phyloP scores from a whole-genome alignment of 2,888 invertebrate genomes.

The Byasa hedistus region DNA sequence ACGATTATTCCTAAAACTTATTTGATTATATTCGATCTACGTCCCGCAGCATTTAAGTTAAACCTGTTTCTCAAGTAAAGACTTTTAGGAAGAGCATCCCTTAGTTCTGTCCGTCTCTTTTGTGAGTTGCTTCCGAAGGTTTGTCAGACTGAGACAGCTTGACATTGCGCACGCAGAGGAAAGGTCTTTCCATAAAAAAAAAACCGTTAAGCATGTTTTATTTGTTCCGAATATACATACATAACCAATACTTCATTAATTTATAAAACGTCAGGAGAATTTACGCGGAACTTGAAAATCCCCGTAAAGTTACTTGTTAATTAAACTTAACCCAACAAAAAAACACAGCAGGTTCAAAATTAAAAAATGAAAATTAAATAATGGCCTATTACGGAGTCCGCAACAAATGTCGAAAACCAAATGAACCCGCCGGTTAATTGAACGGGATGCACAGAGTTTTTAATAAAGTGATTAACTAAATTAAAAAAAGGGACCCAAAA shows the following conservation, averaged over 20 bases:
- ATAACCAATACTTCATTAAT: constrained; percentile 17
- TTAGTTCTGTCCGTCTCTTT: constrained; percentile 65
- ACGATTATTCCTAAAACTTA: no score
- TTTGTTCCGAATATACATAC: constrained; percentile 12
- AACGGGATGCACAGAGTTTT: constrained; percentile 12
- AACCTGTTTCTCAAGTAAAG: constrained; percentile 71
- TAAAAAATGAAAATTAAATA: constrained; percentile 7
- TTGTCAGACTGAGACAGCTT: constrained; percentile 49
- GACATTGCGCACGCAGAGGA: constrained; percentile 24
- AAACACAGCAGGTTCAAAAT: not conserved
- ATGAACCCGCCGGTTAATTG: constrained; percentile 21
- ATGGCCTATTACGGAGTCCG: constrained; percentile 5
- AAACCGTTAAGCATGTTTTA: constrained; percentile 14
- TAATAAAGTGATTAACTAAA: constrained; percentile 27
- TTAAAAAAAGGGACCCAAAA: constrained; percentile 16
- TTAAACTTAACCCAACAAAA: not conserved
- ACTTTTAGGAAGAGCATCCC: constrained; percentile 66
- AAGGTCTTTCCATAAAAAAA: constrained; percentile 1
- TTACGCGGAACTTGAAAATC: not conserved
- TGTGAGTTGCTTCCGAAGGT: constrained; percentile 39
- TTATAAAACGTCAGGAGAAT: constrained; percentile 7
- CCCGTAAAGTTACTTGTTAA: not conserved
- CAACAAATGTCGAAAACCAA: constrained; percentile 15
- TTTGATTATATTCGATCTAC: constrained; percentile 29
- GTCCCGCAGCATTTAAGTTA: constrained; percentile 71